phyloP scores from a whole-genome alignment of 2,113 vertebrate genomes.

The Callipepla squamata region DNA sequence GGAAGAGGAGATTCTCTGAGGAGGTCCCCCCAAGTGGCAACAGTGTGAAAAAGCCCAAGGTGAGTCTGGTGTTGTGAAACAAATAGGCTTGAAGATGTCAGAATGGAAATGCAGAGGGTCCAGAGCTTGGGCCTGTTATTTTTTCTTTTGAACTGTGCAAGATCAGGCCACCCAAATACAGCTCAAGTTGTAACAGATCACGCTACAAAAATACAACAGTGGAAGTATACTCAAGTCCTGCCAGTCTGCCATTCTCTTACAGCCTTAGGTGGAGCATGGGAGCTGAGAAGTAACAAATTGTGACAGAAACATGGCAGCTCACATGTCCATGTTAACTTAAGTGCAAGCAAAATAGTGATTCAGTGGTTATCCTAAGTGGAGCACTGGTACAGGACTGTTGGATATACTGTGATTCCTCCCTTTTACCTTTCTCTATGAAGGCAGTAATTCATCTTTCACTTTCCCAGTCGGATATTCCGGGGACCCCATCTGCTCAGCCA shows the following conservation, averaged over 20 bases:
- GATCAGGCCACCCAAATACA: background rate
- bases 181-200: background rate
- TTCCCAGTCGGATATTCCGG: conserved; percentile 78
- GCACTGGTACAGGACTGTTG: background rate
- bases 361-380: rapidly evolving
- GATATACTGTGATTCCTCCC: background rate
- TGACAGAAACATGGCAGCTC: background rate
- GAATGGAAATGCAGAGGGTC: background rate
- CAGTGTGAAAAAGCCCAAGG: conserved; percentile 88
- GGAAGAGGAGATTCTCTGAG: conserved; percentile 90
- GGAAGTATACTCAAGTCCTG: background rate
- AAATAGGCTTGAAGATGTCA: background rate
- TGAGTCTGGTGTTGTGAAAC: conserved; percentile 40
- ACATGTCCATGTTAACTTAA: rapidly evolving
- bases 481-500: conserved; percentile 80
- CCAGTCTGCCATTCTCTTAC: background rate
- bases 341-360: too few species aligned
- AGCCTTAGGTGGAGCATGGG: background rate
- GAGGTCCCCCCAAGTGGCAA: conserved; percentile 85
- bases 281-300: background rate
- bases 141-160: background rate
- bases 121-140: background rate
- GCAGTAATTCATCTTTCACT: background rate
- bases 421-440: background rate
- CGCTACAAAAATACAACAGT: background rate